Evolutionary conservation across 2,797 vertebrate genomes (phyloP), one percentile per base, ranked within the genome.

Genomic region (Loriculus beryllinus): DNA sequence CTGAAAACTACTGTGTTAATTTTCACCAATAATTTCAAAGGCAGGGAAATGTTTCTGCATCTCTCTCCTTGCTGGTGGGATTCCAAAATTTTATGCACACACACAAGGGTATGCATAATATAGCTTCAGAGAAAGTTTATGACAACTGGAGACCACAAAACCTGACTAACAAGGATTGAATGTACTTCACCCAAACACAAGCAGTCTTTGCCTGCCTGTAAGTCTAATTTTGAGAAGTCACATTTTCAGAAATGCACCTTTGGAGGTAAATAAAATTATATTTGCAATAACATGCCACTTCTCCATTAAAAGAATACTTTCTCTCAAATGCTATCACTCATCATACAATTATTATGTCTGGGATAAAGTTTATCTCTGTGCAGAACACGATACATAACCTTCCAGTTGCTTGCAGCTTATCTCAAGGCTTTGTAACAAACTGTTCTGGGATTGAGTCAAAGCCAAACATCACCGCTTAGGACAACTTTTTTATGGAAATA

Each of bases 11-110:
- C 8, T 57, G 40, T 74, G 35, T 63, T 82, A 47, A 45, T 89
- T 92, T 88, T 81, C 84, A 82, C 22, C 43, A 81, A 19, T 29
- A 76, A 83, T 90, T 82, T 91, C 65, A 87, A 59, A 90, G 65
- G 29, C 18, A 72, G 26, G 13, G 22, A 85, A 80, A 42, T 43
- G 16, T 56, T 85, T 84, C 48, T 70, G 16, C 13, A 39, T 60
- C 42, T 47, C 62, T 69, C 71, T 81, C 6, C 6, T 21, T 63
- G 11, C 3, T 71, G 43, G 47, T 83, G 59, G 13, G 12, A 81
- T 83, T 80, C 45, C 86, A 92, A 85, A 87, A 77, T 31, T 77
- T 77, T 87, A 89, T 70, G 26, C 25, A 33, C 10, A 48, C 17
- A 40, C 6, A 43, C 16, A 71, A 9, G 4, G 71, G 14, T 47